These are phyloP conservation scores for Podarcis lilfordi DNA, from an alignment of 2,797 vertebrate species.

Conservation along the genomic window DNA sequence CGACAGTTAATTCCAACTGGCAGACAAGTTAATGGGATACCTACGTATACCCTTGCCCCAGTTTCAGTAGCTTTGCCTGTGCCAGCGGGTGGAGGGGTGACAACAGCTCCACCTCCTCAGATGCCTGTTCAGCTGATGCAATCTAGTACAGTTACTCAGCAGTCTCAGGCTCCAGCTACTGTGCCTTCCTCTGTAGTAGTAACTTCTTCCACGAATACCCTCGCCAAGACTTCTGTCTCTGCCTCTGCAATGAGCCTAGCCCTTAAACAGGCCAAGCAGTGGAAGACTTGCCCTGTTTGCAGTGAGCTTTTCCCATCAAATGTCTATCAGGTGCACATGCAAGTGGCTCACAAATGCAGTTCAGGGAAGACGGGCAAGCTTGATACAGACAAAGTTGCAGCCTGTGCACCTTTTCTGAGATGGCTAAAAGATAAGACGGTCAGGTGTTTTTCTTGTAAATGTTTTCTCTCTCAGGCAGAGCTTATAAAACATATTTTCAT, in stretches of 20 bases:
- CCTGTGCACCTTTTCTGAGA: constrained; percentile 88
- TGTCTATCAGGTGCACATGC: constrained; percentile 92
- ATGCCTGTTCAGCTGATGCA: constrained; percentile 81
- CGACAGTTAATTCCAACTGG: constrained; percentile 94
- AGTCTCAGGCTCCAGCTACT: constrained; percentile 72
- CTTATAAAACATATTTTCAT: constrained; percentile 90
- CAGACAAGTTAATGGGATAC: constrained; percentile 93
- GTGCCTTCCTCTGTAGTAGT: constrained; percentile 64
- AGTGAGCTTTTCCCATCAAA: constrained; percentile 95
- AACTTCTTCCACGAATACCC: constrained; percentile 56
- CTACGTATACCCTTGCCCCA: constrained; percentile 92
- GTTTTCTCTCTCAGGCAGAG: constrained; percentile 86
- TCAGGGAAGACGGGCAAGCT: constrained; percentile 48
- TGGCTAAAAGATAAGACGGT: constrained; percentile 93
- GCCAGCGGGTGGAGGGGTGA: constrained; percentile 69
- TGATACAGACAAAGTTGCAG: constrained; percentile 86
- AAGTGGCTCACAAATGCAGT: constrained; percentile 86
- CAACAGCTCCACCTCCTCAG: constrained; percentile 74
- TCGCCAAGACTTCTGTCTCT: constrained; percentile 52
- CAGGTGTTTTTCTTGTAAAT: constrained; percentile 89
- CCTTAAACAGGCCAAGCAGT: constrained; percentile 88
- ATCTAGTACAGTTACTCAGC: constrained; percentile 75
- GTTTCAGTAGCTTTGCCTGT: constrained; percentile 85
- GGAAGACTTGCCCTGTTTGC: constrained; percentile 96
- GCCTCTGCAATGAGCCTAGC: constrained; percentile 53